Evolutionary conservation across 2,888 invertebrate genomes (phyloP).

Genomic region (Philopedon plagiatum): DNA sequence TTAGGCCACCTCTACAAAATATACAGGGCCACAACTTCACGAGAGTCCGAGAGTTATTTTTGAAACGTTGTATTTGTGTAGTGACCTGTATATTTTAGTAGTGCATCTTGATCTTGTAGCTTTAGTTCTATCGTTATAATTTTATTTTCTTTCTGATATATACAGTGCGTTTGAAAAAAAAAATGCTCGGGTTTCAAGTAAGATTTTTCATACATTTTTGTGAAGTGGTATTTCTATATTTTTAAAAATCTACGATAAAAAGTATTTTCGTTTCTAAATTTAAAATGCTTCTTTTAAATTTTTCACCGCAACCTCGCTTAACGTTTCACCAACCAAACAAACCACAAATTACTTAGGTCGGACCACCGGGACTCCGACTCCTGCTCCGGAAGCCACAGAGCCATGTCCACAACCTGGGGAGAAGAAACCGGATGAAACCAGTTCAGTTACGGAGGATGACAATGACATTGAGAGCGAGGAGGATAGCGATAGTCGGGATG

Average conservation of each 20-base stretch:
- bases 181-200: too few relatives aligned
- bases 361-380: constrained; percentile 60
- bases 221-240: too few relatives aligned
- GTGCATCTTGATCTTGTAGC: constrained; percentile 36
- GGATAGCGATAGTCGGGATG: constrained; percentile 90
- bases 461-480: constrained; percentile 94
- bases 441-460: constrained; percentile 87
- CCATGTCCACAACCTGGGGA: constrained; percentile 76
- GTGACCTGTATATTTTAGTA: constrained; percentile 52
- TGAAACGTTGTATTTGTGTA: constrained; percentile 44
- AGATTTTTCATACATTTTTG: too few relatives aligned
- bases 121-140: constrained; percentile 8
- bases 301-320: too few relatives aligned
- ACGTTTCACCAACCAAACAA: background rate
- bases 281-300: too few relatives aligned
- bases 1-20: constrained; percentile 57
- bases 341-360: constrained; percentile 51
- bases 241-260: too few relatives aligned
- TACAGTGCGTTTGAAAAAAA: background rate
- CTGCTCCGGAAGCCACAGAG: constrained; percentile 66
- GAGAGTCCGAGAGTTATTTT: constrained; percentile 13
- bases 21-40: constrained; percentile 52
- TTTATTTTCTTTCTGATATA: background rate
- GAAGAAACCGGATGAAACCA: constrained; percentile 80
- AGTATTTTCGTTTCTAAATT: too few relatives aligned